Evolutionary conservation across 1,140 invertebrate genomes (phyloP), one percentile per base, ranked within the genome.

Genomic region (Steinernema feltiae): DNA sequence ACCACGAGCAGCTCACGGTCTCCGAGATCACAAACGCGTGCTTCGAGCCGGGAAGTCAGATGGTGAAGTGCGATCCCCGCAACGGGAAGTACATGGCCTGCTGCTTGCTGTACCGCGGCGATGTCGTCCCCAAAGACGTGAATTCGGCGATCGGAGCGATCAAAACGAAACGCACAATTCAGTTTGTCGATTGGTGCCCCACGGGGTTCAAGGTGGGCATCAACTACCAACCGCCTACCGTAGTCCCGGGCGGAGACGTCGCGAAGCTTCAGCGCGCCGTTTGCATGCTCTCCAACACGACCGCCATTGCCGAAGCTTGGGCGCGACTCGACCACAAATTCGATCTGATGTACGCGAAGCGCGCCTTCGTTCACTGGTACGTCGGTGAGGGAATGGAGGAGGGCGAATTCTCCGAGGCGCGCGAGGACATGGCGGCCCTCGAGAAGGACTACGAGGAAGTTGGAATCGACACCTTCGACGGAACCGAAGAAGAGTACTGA

Each of bases 361-460:
- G 92, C 78, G 92, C 92, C 48, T 93, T 93, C 84, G 91, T 93
- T 27, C 92, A 93, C 85, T 93, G 92, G 92, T 85, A 84, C 41
- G 91, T 93, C 24, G 91, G 92, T 77, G 92, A 93, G 89, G 92
- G 92, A 85, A 93, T 93, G 92, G 92, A 93, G 86, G 91, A 93
- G 87, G 91, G 91, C 53, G 92, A 93, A 87, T 94, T 94, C 88
- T 91, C 90, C 1, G 92, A 94, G 87, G 93, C 93, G 69, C 90
- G 92, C 82, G 92, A 94, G 87, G 92, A 93, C 24, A 85, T 92
- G 78, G 91, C 90, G 32, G 90, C 89, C 71, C 86, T 90, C 1
- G 90, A 90, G 83, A 90, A 88, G 93, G 83, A 92, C 92, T 93
- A 93, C 86, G 92, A 53, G 48, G 74, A 76, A 70, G 48, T 81